A percentile compares a stretch with the other conserved stretches of the same genome.
phyloP scores from a whole-genome alignment of 2,113 vertebrate genomes.

The Isurus oxyrinchus region DNA sequence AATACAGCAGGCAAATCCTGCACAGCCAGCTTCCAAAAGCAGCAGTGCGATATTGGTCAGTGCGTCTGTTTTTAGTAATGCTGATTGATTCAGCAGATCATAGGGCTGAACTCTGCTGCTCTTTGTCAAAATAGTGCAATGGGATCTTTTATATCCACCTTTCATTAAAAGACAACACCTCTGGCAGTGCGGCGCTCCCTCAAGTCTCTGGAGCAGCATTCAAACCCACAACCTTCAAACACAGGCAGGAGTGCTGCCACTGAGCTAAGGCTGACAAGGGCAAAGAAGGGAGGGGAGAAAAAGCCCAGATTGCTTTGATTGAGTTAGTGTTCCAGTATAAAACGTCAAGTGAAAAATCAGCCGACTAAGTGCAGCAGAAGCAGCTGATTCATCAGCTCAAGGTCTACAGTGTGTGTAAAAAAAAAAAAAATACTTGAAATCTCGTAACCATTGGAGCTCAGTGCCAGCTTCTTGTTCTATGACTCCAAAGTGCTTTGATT shows the following conservation, averaged over 20 bases:
- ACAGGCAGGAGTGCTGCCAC: not conserved
- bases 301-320: not conserved
- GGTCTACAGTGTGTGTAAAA: not conserved
- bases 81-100: not conserved
- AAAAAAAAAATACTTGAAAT: not conserved
- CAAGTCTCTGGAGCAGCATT: not conserved
- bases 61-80: too few relatives aligned
- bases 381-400: not conserved
- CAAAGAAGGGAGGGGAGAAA: not conserved
- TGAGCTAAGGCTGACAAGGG: not conserved
- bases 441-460: not conserved
- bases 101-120: not conserved
- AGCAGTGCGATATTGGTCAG: not conserved
- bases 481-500: not conserved
- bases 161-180: not conserved
- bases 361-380: not conserved
- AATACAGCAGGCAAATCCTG: not conserved
- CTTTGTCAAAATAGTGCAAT: not conserved
- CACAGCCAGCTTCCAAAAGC: not conserved
- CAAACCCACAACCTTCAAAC: too few relatives aligned
- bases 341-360: not conserved
- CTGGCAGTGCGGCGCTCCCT: not conserved
- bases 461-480: not conserved
- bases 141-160: not conserved
- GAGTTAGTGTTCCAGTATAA: not conserved